These are phyloP conservation scores for Pyrrhia umbra DNA, from an alignment of 2,888 invertebrate genomes.

Conservation along the genomic window DNA sequence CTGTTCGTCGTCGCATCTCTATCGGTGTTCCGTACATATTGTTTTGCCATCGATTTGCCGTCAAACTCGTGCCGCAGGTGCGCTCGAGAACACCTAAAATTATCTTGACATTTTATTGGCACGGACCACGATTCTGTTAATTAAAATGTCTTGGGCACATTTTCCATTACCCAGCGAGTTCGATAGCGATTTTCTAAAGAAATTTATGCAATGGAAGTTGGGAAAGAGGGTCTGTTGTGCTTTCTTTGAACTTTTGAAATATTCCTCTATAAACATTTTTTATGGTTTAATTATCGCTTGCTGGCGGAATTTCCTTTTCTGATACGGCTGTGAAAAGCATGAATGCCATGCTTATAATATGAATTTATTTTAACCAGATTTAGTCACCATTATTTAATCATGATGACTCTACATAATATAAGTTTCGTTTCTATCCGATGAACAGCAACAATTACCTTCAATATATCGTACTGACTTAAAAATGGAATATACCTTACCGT, in stretches of 20 bases:
- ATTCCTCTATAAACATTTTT: slow-evolving; percentile 1
- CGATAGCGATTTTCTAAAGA: slow-evolving; percentile 46
- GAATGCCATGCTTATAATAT: not conserved
- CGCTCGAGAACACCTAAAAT: slow-evolving; percentile 74
- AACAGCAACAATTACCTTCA: not conserved
- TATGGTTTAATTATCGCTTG: slow-evolving; percentile 5
- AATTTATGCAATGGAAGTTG: slow-evolving; percentile 49
- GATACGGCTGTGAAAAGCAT: not conserved
- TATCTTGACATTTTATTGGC: slow-evolving; percentile 83
- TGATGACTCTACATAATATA: not conserved
- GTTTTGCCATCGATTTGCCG: slow-evolving; percentile 76
- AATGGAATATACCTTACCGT: not conserved
- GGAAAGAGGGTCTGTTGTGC: slow-evolving; percentile 13
- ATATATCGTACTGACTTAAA: not conserved
- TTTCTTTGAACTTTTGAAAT: slow-evolving; percentile 38
- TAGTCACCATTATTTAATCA: not conserved
- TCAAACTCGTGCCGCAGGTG: slow-evolving; percentile 80
- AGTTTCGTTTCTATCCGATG: not conserved
- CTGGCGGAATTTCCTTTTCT: not conserved
- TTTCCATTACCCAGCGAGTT: slow-evolving; percentile 56
- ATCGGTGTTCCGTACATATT: slow-evolving; percentile 55
- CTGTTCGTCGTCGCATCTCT: slow-evolving; percentile 36
- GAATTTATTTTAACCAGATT: not conserved
- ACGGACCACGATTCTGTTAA: slow-evolving; percentile 73
- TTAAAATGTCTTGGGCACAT: slow-evolving; percentile 75